Percentiles rank a stretch among this genome's conserved stretches.
phyloP scores from a whole-genome alignment of 2,888 invertebrate genomes.

The Synanthedon myopaeformis region DNA sequence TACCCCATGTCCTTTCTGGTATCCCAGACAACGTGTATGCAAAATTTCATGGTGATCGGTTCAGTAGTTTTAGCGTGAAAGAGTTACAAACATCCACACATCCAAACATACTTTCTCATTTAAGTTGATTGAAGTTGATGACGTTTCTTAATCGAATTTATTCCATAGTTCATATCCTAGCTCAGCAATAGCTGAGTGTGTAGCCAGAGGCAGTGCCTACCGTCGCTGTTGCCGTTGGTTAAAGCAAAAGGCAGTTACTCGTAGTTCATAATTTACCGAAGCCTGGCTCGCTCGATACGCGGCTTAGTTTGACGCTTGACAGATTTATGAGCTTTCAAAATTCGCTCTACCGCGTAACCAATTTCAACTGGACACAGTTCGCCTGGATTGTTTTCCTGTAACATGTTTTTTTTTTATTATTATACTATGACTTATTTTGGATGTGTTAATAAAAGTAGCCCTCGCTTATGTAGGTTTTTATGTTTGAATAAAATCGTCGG shows the following conservation, averaged over 20 bases:
- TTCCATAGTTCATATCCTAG: neutral
- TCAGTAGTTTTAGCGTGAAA: no score
- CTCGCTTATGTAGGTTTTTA: no score
- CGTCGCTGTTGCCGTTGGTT: neutral
- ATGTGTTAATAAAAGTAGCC: neutral
- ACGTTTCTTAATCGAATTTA: no score
- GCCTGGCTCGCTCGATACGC: slow-evolving; percentile 60
- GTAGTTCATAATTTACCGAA: slow-evolving; percentile 58
- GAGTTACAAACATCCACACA: no score
- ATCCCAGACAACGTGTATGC: no score
- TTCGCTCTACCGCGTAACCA: slow-evolving; percentile 33
- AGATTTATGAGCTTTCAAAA: slow-evolving; percentile 65
- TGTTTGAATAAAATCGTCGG: no score
- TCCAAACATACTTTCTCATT: no score
- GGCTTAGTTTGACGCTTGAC: slow-evolving; percentile 66
- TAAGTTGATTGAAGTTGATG: no score
- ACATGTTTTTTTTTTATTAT: neutral
- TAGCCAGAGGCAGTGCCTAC: neutral
- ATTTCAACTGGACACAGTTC: neutral
- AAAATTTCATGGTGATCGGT: no score
- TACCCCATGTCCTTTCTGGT: no score
- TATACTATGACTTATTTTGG: neutral
- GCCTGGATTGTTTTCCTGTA: neutral
- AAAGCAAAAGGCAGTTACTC: slow-evolving; percentile 18
- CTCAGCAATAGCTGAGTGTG: neutral